These are phyloP conservation scores for Macrosiphum euphorbiae DNA, from an alignment of 2,888 invertebrate species.

Conservation along the genomic window DNA sequence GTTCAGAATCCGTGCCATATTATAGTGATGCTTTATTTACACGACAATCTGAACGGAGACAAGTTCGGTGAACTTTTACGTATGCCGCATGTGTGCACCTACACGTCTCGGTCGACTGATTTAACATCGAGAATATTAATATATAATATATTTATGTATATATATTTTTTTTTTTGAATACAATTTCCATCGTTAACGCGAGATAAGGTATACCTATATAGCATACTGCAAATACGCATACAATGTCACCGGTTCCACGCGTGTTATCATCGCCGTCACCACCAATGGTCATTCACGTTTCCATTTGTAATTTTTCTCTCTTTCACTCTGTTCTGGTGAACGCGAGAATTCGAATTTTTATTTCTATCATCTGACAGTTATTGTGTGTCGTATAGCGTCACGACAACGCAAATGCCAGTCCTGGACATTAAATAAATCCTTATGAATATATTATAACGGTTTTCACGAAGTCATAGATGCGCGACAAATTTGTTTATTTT, in stretches of 20 bases:
- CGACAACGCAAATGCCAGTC: conserved; percentile 22
- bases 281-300: conserved; percentile 46
- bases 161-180: conserved; percentile 9
- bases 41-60: background rate
- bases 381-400: conserved; percentile 12
- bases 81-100: background rate
- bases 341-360: conserved; percentile 43
- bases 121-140: conserved; percentile 31
- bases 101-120: conserved; percentile 45
- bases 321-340: background rate
- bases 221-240: background rate
- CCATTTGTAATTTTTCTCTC: conserved; percentile 49
- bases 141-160: background rate
- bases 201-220: conserved; percentile 13
- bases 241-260: conserved; percentile 29
- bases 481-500: conserved; percentile 3
- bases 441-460: conserved; percentile 9
- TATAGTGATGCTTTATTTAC: background rate
- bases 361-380: background rate
- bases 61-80: conserved; percentile 57
- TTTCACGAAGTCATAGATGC: background rate
- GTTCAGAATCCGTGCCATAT: background rate
- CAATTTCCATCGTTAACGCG: conserved; percentile 45
- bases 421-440: conserved; percentile 4
- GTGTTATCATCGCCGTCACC: conserved; percentile 38